Conservation (phyloP, 2,888 invertebrate species). For the Ichneumoninae sp. region DNA sequence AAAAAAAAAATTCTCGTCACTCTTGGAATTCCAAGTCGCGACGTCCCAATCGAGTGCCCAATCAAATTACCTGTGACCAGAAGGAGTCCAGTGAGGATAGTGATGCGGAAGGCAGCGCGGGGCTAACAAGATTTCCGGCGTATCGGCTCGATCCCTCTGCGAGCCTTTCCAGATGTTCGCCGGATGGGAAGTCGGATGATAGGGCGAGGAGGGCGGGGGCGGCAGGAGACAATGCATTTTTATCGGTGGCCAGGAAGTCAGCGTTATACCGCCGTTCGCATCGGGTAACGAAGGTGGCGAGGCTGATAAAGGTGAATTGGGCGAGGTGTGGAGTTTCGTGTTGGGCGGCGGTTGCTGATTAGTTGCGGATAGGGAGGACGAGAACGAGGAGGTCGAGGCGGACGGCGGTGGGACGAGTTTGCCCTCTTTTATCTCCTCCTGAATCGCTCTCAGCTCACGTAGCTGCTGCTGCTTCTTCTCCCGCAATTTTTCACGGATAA, state of each 20-base stretch:
- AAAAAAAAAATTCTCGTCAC: neutral
- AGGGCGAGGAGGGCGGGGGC: slow-evolving; percentile 79
- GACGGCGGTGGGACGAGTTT: slow-evolving; percentile 89
- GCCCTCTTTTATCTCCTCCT: slow-evolving; percentile 94
- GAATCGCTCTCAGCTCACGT: slow-evolving; percentile 92
- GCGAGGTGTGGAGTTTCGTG: slow-evolving; percentile 85
- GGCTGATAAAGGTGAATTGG: slow-evolving; percentile 77
- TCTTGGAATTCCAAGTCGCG: neutral
- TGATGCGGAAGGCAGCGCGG: slow-evolving; percentile 86
- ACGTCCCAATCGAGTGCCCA: slow-evolving; percentile 2
- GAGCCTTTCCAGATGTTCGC: slow-evolving; percentile 81
- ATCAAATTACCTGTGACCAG: slow-evolving; percentile 77
- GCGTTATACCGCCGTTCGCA: slow-evolving; percentile 72
- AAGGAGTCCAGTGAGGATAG: slow-evolving; percentile 81
- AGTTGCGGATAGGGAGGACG: slow-evolving; percentile 78
- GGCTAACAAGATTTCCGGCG: slow-evolving; percentile 92
- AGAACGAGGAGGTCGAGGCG: slow-evolving; percentile 84
- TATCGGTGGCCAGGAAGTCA: slow-evolving; percentile 81
- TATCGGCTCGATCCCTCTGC: slow-evolving; percentile 87
- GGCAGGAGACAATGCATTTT: slow-evolving; percentile 83
- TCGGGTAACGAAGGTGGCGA: slow-evolving; percentile 72
- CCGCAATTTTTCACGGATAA: slow-evolving; percentile 93
- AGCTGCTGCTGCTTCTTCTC: slow-evolving; percentile 95
- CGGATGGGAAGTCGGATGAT: slow-evolving; percentile 78
- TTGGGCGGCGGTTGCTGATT: slow-evolving; percentile 86